Base-by-base conservation (phyloP, 2,888 invertebrate genomes). In the Cremastinae sp. region DNA sequence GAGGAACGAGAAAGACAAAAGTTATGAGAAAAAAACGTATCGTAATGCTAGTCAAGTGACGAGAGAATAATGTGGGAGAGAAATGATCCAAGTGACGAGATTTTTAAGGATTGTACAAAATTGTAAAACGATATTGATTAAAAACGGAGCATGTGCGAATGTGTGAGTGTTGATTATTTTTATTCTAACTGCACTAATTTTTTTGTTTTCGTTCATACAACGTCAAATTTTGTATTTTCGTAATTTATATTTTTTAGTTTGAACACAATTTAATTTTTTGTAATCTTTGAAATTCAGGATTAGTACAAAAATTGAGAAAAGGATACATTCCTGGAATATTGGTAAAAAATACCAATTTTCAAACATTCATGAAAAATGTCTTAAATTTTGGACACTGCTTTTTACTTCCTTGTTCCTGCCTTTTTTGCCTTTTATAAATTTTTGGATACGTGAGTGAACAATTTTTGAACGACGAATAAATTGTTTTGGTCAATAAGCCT, bases 41-140 rank as follows among this genome's bases (percentile, higher is more conserved):
- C 78, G 80, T 80, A 81, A 81, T 81, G 82, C 84, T 84, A 85
- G 84, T 84, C 84, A 82, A 77, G 79, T 75, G 81, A 74, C 28
- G 38, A 66, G 69, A 49, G 56, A 41, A 68, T 36, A 53, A 41
- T 65, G 49, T 58, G 62, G 34, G 58, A 28, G 58, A 22, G 68
- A 62, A 36, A 51, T 9, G 38, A 47, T 36, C 41, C 61, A 51
- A 61, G 66, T 54, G 14, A 62, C 45, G 54, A 16, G 22, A 43
- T 64, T 69, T 56, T 43, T 59, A 58, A 82, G 83, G 79, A 81
- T 82, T 84, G 84, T 84, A 84, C 84, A 84, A 85, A 85, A 82
- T 74, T 79, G 74, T 68, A 71, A 72, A 77, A 78, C 72, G 80
- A 78, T 78, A 77, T 66, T 56, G 49, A 41, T 61, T 38, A n/a